Evolutionary conservation across 1,140 invertebrate genomes (phyloP), one percentile per base, ranked within the genome.

Genomic region (Megalopta genalis): DNA sequence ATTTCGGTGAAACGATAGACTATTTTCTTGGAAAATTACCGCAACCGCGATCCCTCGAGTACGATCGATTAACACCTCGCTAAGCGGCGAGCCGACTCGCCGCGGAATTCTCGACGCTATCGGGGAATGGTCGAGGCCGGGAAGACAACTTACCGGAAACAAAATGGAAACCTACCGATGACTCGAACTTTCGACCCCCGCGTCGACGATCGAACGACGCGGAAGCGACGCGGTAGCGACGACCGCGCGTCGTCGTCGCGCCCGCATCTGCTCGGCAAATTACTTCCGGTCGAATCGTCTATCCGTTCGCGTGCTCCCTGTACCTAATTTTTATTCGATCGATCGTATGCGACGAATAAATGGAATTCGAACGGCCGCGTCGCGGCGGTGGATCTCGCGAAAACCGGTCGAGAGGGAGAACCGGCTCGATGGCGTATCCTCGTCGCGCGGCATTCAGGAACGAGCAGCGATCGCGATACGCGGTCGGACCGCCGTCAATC

Each of bases 401-500:
- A 57, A 0, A n/a, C 6, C 18, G 21, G 2, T 0, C 54, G 54
- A 25, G 21, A 32, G 66, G 32, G 32, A 32, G 32, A 52, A 37
- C 32, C 32, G 1, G 32, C 5, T 46, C 23, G 57, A 72, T 46
- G 4, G 18, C n/a, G n/a, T 46, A 10, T 2, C 0, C 32, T 23
- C 21, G 18, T 62, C 39, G 7, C 12, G 8, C 7, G 12, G 25
- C 25, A 63, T 63, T 63, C 60, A 37, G 60, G 25, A 27, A 62
- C 23, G 60, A 63, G 12, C n/a, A n/a, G 23, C n/a, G n/a, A 66
- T 46, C 39, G 64, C 27, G 25, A 21, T 37, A 46, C n/a, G n/a
- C 32, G 63, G 23, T 23, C n/a, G 14, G 18, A n/a, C 42, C 10
- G 39, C 64, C 37, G 73, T 81, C 68, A 2, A 74, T 49, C 57